Evolutionary conservation across 2,888 invertebrate species (phyloP).

Genomic region (Rhopalosiphum nymphaeae): DNA sequence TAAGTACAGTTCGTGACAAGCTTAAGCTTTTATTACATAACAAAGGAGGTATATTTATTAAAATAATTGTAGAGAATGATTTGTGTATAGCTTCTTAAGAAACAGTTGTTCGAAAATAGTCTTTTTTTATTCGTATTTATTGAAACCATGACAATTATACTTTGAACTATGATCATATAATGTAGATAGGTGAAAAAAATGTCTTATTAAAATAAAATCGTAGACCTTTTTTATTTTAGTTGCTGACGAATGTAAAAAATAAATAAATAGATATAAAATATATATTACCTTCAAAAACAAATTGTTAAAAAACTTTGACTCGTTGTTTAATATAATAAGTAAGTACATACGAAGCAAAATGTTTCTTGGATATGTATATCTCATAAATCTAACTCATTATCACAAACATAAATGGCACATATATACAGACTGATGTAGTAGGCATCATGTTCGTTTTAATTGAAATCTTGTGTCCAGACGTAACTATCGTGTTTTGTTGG

Average conservation of each 20-base stretch:
- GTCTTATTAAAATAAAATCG: background rate
- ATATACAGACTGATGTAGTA: background rate
- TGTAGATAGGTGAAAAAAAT: background rate
- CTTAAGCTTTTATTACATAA: background rate
- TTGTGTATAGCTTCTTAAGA: background rate
- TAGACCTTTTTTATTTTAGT: background rate
- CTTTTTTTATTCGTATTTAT: background rate
- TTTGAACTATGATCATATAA: background rate
- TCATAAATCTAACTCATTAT: constrained; percentile 15
- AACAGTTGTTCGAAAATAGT: background rate
- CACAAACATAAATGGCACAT: background rate
- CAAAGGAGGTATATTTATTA: background rate
- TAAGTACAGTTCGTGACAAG: background rate
- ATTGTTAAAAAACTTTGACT: background rate
- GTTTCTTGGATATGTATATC: background rate
- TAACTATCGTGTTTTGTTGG: constrained; percentile 35
- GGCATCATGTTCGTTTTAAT: constrained; percentile 34
- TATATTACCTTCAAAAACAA: background rate
- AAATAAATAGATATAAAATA: background rate
- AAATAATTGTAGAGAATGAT: background rate
- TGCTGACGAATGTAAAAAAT: background rate
- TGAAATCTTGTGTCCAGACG: constrained; percentile 53
- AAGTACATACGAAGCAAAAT: background rate
- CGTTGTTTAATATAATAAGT: background rate
- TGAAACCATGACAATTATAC: background rate